Conservation (phyloP, 2,888 invertebrate genomes). For the Flexamia atlantica region DNA sequence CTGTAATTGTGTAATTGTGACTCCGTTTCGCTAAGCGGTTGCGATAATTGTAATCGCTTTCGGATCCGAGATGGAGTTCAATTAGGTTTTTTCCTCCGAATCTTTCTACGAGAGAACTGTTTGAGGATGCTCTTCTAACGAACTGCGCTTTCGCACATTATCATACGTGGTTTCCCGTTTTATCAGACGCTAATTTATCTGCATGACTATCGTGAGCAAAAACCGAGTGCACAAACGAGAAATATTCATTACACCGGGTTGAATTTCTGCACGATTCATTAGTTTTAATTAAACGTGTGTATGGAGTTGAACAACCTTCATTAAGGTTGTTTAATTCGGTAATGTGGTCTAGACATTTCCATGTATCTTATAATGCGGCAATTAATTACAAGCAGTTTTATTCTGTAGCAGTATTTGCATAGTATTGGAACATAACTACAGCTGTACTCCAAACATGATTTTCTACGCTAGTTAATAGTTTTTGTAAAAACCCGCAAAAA, state of each 20-base stretch:
- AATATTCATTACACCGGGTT: neutral
- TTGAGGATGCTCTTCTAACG: slow-evolving; percentile 18
- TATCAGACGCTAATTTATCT: slow-evolving; percentile 49
- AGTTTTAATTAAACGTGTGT: slow-evolving; percentile 31
- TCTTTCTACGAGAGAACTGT: neutral
- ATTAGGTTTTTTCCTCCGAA: neutral
- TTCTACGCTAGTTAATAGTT: too few relatives aligned
- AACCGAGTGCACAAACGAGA: slow-evolving; percentile 6
- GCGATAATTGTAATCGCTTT: slow-evolving; percentile 42
- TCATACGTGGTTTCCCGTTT: slow-evolving; percentile 29
- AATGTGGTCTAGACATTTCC: neutral
- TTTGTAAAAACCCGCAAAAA: too few relatives aligned
- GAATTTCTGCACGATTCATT: slow-evolving; percentile 15
- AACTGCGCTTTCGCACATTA: slow-evolving; percentile 46
- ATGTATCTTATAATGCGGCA: neutral
- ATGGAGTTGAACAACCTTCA: slow-evolving; percentile 35
- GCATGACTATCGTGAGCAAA: slow-evolving; percentile 29
- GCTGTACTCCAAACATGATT: too few relatives aligned
- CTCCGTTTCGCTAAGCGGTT: slow-evolving; percentile 10
- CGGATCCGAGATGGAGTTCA: slow-evolving; percentile 18
- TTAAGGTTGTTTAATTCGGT: neutral
- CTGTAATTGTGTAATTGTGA: slow-evolving; percentile 16
- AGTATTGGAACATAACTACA: too few relatives aligned
- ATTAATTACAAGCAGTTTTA: too few relatives aligned
- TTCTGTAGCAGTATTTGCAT: too few relatives aligned